Base-by-base conservation (phyloP, 2,797 vertebrate genomes). In the Margarornis squamiger region DNA sequence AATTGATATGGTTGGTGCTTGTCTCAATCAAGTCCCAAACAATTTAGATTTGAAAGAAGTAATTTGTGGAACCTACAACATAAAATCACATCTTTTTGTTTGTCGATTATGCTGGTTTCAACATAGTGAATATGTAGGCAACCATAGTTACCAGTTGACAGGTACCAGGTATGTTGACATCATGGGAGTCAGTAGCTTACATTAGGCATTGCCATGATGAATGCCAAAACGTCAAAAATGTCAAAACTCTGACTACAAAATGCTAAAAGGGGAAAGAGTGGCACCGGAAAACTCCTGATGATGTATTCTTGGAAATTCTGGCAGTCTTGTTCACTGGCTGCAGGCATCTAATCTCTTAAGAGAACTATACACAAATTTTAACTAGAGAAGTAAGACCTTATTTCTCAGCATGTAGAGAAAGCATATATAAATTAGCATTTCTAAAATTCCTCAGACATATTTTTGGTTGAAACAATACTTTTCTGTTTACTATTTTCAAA, bases 161-260 rank as follows among this genome's bases (percentile, higher is more conserved):
- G 34, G 15, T 32, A 23, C 3, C 24, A 48, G 12, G 26, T n/a
- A 63, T 27, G 6, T 24, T 57, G 49, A 65, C 22, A 75, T 32
- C 10, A 26, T 0, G 6, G 8, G 23, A 80, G 20, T 54, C 34
- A 67, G 36, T 10, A 38, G 23, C 4, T 30, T 41, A 70, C 20
- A 45, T 22, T 26, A 70, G 1, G 2, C 1, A 1, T 38, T 65
- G 7, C 12, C 27, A 27, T 6, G 24, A 67, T 9, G 14, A 43
- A 34, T 14, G 14, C 6, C 6, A 18, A 57, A 63, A 23, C 43
- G 29, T 23, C 39, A 32, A 90, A 88, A 59, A 38, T 22, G 9
- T 32, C 15, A 68, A 49, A 89, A 48, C 5, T 45, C 27, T 52
- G 34, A 41, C 5, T 17, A 10, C 61, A 81, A 59, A 49, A 43